These are phyloP conservation scores for Cottus gobio DNA, from an alignment of 2,113 vertebrate genomes.

Conservation along the genomic window DNA sequence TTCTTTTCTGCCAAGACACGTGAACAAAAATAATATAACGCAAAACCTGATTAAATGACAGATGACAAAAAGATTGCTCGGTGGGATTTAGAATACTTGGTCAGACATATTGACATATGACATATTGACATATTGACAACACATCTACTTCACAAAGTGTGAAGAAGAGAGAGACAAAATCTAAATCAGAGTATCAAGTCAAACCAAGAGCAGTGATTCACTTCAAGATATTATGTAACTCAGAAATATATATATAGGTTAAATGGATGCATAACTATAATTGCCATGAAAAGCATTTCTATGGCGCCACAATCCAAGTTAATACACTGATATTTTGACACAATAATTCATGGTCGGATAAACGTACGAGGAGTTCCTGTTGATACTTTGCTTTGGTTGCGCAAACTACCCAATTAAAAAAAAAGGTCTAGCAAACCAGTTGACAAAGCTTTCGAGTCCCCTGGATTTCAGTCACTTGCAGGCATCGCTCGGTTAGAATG, in stretches of 20 bases:
- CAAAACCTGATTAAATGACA: not conserved
- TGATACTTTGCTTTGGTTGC: not conserved
- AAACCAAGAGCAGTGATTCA: not conserved
- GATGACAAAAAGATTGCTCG: not conserved
- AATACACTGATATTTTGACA: not conserved
- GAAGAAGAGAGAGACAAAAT: constrained; percentile 1
- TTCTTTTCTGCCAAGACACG: constrained; percentile 15
- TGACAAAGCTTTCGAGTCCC: too few species aligned
- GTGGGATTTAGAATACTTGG: not conserved
- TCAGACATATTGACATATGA: not conserved
- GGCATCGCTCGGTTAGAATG: not conserved
- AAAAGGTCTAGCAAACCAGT: not conserved
- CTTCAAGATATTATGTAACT: not conserved
- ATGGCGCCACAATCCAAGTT: not conserved
- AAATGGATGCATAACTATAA: too few species aligned
- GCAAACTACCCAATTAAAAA: not conserved
- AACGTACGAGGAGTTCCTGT: not conserved
- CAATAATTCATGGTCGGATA: not conserved
- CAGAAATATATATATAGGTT: not conserved
- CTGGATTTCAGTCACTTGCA: too few species aligned
- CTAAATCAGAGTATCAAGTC: constrained; percentile 15
- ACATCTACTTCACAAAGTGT: not conserved
- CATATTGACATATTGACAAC: too few species aligned
- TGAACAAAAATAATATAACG: not conserved
- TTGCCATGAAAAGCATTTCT: not conserved